Evolutionary conservation across 2,113 vertebrate genomes (phyloP).

Genomic region (Poeciliopsis turrubarensis): DNA sequence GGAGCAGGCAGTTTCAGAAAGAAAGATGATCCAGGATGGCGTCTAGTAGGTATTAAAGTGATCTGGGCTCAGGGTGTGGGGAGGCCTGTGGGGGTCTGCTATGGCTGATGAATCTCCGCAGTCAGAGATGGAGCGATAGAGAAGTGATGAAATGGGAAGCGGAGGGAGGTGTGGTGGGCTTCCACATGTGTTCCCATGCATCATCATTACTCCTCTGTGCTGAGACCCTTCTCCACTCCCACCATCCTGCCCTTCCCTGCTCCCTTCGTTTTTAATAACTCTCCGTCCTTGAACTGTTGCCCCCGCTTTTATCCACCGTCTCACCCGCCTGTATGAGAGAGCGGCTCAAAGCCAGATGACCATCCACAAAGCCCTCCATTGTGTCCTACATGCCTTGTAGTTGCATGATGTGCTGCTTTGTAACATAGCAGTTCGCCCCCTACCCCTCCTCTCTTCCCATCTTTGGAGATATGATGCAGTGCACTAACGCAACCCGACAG

Average conservation of each 20-base stretch:
- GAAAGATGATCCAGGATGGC: background rate
- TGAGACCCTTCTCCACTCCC: background rate
- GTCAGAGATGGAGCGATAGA: slow-evolving; percentile 28
- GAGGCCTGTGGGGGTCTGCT: slow-evolving; percentile 26
- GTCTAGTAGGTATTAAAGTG: slow-evolving; percentile 20
- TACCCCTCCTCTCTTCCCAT: slow-evolving; percentile 31
- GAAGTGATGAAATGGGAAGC: slow-evolving; percentile 32
- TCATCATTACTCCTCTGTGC: slow-evolving; percentile 47
- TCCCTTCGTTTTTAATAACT: slow-evolving; percentile 59
- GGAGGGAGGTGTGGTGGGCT: slow-evolving; percentile 10
- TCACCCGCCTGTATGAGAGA: slow-evolving; percentile 45
- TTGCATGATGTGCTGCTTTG: slow-evolving; percentile 75
- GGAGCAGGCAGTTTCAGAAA: background rate
- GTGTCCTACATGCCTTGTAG: slow-evolving; percentile 78
- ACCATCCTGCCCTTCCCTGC: background rate
- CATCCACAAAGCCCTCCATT: slow-evolving; percentile 81
- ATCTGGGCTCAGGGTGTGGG: slow-evolving; percentile 49
- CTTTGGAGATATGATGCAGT: slow-evolving; percentile 74
- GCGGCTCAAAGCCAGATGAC: slow-evolving; percentile 78
- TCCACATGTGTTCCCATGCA: slow-evolving; percentile 50
- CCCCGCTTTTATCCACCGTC: background rate
- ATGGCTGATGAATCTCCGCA: slow-evolving; percentile 31
- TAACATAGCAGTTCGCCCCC: slow-evolving; percentile 62
- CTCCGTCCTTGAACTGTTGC: slow-evolving; percentile 52
- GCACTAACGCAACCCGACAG: slow-evolving; percentile 83